phyloP scores from a whole-genome alignment of 2,888 invertebrate species.

The Acanthosoma haemorrhoidale region DNA sequence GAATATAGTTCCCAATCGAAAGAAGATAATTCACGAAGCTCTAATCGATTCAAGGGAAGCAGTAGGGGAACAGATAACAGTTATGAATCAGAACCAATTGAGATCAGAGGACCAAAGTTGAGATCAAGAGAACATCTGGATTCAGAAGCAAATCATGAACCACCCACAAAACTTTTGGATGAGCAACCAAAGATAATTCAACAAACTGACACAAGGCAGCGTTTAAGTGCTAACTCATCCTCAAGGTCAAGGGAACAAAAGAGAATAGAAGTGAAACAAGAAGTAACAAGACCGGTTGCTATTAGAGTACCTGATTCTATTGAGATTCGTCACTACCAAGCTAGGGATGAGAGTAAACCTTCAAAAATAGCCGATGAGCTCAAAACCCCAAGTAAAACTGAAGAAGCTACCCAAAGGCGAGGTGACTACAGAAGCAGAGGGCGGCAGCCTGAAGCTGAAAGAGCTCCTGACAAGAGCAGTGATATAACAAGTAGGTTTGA shows the following conservation, averaged over 20 bases:
- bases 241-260: background rate
- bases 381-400: background rate
- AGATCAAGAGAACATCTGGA: background rate
- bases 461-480: background rate
- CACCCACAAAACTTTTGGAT: background rate
- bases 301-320: conserved; percentile 33
- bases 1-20: background rate
- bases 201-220: background rate
- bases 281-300: conserved; percentile 24
- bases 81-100: background rate
- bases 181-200: background rate
- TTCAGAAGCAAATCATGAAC: background rate
- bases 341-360: conserved; percentile 1
- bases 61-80: background rate
- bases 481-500: conserved; percentile 24
- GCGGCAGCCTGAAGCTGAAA: background rate
- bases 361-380: background rate
- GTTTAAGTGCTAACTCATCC: background rate
- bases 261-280: conserved; percentile 3
- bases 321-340: conserved; percentile 30
- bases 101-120: background rate
- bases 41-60: background rate
- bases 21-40: background rate
- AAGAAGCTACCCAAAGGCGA: background rate
- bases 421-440: background rate